Evolutionary conservation across 1,140 invertebrate species (phyloP), one percentile per base, ranked within the genome.

Genomic region (Eriocheir sinensis): DNA sequence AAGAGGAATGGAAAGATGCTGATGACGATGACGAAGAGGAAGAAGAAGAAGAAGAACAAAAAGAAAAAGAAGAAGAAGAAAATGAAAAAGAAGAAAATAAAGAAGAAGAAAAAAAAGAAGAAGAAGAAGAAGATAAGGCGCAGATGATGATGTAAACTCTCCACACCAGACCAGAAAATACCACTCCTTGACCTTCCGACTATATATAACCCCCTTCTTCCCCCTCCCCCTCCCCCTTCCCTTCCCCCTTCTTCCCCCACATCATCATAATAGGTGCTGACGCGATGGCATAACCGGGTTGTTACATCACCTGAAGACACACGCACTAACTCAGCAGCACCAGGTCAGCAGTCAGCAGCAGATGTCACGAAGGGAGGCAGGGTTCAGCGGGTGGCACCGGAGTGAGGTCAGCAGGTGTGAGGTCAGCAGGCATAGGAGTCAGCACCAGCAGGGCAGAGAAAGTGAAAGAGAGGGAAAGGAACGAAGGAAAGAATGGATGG

Each of bases 51-150:
- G 36, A 27, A 32, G 85, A 38, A 21, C 3, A 38, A 8, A 38
- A 38, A 27, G 40, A 27, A 38, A 38, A 38, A 32, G 36, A 32
- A 88, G 85, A 34, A 32, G 36, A 32, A 88, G 85, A 38, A 32
- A 38, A 38, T 6, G 34, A 27, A 38, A 27, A 38, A 27, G 34
- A 38, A 38, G 38, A 38, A 38, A 38, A 38, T 30, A 38, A 32
- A 88, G 85, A 88, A 32, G 36, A 32, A 88, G 85, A 88, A 32
- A 88, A 32, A 88, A 32, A 88, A 32, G 36, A 32, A 88, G 85
- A 88, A 32, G 36, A 32, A 88, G 85, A 88, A 32, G 36, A 32
- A 88, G 85, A 88, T 72, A n/a, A 72, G 60, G 60, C 21, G 12
- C 21, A 48, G 44, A 72, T n/a, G n/a, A n/a, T n/a, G n/a, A n/a